A percentile compares a stretch with the other conserved stretches of the same genome.
Evolutionary conservation across 1,140 invertebrate genomes (phyloP).

Genomic region (Drosophila burlai): DNA sequence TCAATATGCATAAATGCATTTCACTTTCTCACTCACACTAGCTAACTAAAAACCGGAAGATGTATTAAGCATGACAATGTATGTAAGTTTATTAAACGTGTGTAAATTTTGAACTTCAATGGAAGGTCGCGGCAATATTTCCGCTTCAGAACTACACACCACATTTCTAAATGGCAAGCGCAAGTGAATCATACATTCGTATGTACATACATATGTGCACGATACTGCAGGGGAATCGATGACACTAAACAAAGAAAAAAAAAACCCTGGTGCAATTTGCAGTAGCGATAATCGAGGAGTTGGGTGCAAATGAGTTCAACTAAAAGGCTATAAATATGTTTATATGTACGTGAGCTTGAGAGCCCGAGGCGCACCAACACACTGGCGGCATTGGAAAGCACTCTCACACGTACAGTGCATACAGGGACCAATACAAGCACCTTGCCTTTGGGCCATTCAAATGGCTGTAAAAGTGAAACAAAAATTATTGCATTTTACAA

Average conservation of each 20-base stretch:
- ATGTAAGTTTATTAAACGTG: conserved; percentile 6
- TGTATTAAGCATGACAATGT: neutral
- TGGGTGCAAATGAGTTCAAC: conserved; percentile 80
- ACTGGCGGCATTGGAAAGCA: conserved; percentile 25
- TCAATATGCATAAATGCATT: conserved; percentile 24
- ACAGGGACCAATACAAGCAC: neutral
- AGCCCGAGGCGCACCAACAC: conserved; percentile 22
- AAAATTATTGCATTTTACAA: neutral
- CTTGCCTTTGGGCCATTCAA: neutral
- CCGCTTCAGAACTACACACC: conserved; percentile 30
- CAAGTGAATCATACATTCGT: neutral
- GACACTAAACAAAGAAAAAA: conserved; percentile 59
- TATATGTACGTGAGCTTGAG: conserved; percentile 8
- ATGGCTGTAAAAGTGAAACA: conserved; percentile 28
- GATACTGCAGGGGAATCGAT: conserved; percentile 26
- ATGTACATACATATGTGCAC: neutral
- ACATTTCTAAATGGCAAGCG: conserved; percentile 30
- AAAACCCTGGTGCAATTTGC: conserved; percentile 33
- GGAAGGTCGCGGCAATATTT: conserved; percentile 63
- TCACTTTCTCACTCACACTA: conserved; percentile 7
- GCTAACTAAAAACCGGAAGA: conserved; percentile 37
- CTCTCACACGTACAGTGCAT: conserved; percentile 6
- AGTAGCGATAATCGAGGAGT: conserved; percentile 36
- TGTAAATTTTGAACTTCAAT: conserved; percentile 50
- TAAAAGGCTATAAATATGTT: conserved; percentile 73